Evolutionary conservation across 2,888 invertebrate species (phyloP).

Genomic region (Baccha elongata): DNA sequence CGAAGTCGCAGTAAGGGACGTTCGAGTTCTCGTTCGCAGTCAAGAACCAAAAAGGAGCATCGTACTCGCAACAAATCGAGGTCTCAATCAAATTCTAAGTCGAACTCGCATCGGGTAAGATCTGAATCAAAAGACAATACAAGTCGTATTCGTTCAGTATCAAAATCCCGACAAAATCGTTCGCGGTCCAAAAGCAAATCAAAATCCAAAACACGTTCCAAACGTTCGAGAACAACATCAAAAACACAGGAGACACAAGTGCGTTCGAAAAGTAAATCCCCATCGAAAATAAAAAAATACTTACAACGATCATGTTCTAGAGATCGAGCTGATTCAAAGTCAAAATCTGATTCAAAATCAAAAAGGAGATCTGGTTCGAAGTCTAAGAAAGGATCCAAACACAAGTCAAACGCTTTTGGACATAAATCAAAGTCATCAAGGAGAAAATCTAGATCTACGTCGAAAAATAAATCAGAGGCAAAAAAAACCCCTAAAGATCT

Average conservation of each 20-base stretch:
- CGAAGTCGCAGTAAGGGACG: constrained; percentile 74
- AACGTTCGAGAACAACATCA: constrained; percentile 25
- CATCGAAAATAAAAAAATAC: constrained; percentile 1
- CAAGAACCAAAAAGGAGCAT: constrained; percentile 53
- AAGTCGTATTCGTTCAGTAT: constrained; percentile 69
- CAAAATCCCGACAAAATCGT: constrained; percentile 39
- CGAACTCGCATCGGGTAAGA: constrained; percentile 44
- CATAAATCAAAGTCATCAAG: constrained; percentile 37
- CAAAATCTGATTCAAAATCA: constrained; percentile 22
- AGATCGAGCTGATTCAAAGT: constrained; percentile 11
- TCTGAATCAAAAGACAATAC: constrained; percentile 51
- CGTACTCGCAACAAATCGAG: constrained; percentile 43
- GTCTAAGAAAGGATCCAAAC: constrained; percentile 14
- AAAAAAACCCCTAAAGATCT: constrained; percentile 40
- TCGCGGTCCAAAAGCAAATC: constrained; percentile 33
- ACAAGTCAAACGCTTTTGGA: constrained; percentile 27
- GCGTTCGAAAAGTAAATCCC: constrained; percentile 33
- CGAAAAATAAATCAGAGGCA: constrained; percentile 22
- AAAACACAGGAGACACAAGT: neutral
- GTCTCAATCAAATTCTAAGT: constrained; percentile 40
- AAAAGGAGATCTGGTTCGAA: constrained; percentile 16
- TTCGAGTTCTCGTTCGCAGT: constrained; percentile 74
- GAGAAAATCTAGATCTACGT: constrained; percentile 18
- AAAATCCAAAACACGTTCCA: constrained; percentile 17
- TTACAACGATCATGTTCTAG: neutral